Percentiles rank a stretch among this genome's conserved stretches.
Conservation (phyloP, 1,140 invertebrate genomes). For the Drosophila hydei region DNA sequence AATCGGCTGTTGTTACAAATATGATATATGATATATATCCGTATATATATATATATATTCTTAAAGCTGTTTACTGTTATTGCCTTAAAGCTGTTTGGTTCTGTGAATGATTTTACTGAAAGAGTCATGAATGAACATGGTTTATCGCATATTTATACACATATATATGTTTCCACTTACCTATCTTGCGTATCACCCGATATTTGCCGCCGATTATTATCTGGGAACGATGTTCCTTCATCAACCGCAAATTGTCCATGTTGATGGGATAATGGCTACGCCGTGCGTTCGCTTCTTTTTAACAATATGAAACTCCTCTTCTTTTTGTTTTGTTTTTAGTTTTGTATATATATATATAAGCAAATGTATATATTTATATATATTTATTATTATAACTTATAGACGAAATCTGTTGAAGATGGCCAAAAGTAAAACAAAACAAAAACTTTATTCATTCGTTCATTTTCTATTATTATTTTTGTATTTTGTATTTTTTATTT, state of each 20-base stretch:
- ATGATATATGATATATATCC: too few species aligned
- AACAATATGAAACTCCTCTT: slow-evolving; percentile 1
- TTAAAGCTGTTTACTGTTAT: too few species aligned
- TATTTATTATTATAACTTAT: slow-evolving; percentile 1
- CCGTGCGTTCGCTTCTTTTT: slow-evolving; percentile 8
- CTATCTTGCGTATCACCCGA: slow-evolving; percentile 97
- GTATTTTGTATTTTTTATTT: neutral
- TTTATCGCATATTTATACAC: neutral
- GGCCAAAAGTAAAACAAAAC: neutral
- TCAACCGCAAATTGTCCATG: slow-evolving; percentile 78
- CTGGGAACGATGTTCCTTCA: slow-evolving; percentile 85
- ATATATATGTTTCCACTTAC: slow-evolving; percentile 52
- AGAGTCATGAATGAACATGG: neutral
- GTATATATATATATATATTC: too few species aligned
- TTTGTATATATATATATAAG: too few species aligned
- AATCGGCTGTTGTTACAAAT: too few species aligned
- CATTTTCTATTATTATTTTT: neutral
- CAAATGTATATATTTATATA: neutral
- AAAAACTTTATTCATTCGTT: neutral
- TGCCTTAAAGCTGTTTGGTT: neutral
- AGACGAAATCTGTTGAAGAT: slow-evolving; percentile 11
- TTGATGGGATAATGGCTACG: slow-evolving; percentile 40
- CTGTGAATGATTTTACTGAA: neutral
- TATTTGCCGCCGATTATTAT: slow-evolving; percentile 96
- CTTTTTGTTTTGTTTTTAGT: neutral